Conservation (phyloP, 2,113 vertebrate species). For the Andinoacara biseriatus region DNA sequence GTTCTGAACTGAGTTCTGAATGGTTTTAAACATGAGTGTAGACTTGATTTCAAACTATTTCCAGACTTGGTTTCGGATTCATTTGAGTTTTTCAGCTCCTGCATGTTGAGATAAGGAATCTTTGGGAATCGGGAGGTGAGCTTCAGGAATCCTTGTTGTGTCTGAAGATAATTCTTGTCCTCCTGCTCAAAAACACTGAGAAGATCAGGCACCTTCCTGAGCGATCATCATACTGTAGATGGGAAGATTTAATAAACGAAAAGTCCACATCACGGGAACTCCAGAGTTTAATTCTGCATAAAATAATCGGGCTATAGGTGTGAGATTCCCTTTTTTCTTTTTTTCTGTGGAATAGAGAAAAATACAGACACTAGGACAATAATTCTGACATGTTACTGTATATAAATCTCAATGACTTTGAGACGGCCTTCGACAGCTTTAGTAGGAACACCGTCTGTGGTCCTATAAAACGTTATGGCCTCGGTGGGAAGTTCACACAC, state of each 20-base stretch:
- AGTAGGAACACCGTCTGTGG: neutral
- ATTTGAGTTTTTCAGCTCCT: no score
- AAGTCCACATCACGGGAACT: neutral
- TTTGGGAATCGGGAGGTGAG: no score
- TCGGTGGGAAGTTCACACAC: neutral
- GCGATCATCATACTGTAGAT: no score
- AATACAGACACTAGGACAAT: neutral
- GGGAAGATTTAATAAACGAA: neutral
- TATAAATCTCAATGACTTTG: constrained; percentile 6
- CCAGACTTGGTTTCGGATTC: no score
- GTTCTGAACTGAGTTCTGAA: no score
- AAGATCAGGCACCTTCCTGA: no score
- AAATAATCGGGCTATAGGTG: neutral
- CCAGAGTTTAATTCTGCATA: neutral
- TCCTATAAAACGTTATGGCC: neutral
- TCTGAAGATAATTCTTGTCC: no score
- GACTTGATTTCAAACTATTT: no score
- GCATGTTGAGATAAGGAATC: no score
- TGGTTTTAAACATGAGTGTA: no score
- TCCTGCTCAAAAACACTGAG: no score
- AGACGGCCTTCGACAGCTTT: neutral
- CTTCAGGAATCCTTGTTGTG: no score
- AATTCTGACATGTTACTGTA: neutral
- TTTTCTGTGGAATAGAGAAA: neutral
- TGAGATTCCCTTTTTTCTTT: neutral